Percentiles rank a stretch among this genome's conserved stretches.
These are phyloP conservation scores for Alligator mississippiensis DNA, from an alignment of 2,113 vertebrate species.

Conservation along the genomic window DNA sequence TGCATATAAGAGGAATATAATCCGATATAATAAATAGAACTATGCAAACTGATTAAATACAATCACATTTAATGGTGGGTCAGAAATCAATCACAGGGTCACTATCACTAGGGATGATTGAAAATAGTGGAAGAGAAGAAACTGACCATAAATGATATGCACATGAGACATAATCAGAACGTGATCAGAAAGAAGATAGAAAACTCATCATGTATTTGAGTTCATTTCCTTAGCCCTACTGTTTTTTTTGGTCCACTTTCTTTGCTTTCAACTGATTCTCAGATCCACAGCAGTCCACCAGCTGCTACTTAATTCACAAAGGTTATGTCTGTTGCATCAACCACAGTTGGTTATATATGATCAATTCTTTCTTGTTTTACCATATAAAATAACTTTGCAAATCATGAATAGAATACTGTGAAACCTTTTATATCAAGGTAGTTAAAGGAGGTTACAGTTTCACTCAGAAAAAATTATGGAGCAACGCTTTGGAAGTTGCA, in stretches of 20 bases:
- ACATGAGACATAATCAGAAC: neutral
- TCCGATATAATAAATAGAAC: too few species aligned
- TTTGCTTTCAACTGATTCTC: neutral
- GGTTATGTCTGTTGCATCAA: fast-evolving
- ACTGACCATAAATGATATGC: fast-evolving
- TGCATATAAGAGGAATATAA: too few species aligned
- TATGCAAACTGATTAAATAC: neutral
- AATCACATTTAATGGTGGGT: neutral
- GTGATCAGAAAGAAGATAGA: neutral
- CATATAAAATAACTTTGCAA: neutral
- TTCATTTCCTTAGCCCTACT: neutral
- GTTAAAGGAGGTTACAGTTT: neutral
- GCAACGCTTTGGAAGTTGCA: fast-evolving
- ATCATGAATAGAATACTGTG: neutral
- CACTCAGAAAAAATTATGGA: neutral
- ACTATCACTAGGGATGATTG: neutral
- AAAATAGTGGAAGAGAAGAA: neutral
- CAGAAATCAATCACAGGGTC: neutral
- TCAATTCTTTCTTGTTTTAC: too few species aligned
- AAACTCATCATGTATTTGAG: neutral
- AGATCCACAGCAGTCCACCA: neutral
- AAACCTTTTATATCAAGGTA: neutral
- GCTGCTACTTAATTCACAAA: neutral
- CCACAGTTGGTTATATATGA: too few species aligned
- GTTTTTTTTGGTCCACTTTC: fast-evolving